These are phyloP conservation scores for Myotis daubentonii DNA, from an alignment of 2,797 vertebrate genomes.

Conservation along the genomic window DNA sequence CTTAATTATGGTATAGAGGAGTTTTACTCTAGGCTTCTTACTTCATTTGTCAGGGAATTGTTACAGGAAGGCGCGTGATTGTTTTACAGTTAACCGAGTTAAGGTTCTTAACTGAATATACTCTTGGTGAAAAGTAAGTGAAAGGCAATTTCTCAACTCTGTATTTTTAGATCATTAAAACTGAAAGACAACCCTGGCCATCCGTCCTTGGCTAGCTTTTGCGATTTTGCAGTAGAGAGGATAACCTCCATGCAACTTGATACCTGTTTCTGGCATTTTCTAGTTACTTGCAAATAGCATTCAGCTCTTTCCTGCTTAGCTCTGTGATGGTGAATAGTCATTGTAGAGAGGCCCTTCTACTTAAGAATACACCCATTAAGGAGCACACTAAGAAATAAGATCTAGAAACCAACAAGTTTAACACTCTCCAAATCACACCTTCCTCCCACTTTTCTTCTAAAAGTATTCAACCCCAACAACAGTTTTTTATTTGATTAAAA, in stretches of 20 bases:
- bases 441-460: background rate
- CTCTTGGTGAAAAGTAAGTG: background rate
- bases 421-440: background rate
- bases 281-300: background rate
- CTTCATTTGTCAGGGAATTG: constrained; percentile 44
- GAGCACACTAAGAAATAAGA: background rate
- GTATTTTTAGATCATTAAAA: background rate
- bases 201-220: background rate
- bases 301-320: background rate
- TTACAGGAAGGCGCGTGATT: background rate
- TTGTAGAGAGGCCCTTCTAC: background rate
- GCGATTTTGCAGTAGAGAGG: background rate
- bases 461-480: background rate
- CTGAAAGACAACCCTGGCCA: background rate
- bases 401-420: background rate
- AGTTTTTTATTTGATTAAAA: background rate
- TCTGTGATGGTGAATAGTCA: background rate
- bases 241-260: background rate
- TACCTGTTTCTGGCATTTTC: background rate
- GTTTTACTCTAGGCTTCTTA: constrained; percentile 25
- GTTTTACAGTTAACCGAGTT: background rate
- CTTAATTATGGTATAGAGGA: background rate
- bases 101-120: background rate
- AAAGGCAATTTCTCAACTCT: background rate
- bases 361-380: background rate